Percentiles rank a stretch among this genome's conserved stretches.
phyloP scores from a whole-genome alignment of 2,797 vertebrate species.

The Sylvia borin region DNA sequence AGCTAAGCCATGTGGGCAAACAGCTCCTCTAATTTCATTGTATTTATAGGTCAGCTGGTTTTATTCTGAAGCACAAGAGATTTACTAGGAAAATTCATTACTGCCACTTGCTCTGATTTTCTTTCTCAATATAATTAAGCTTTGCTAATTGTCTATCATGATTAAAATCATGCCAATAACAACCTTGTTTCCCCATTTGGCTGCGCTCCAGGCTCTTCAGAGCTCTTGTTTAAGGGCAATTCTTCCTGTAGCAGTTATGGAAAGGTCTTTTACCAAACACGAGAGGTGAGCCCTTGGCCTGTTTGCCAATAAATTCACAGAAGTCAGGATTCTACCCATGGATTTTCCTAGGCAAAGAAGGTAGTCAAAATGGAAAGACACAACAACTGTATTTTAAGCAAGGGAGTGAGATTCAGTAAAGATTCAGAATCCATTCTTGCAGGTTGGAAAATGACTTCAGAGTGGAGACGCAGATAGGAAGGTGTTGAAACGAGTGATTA shows the following conservation, averaged over 20 bases:
- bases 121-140: conserved; percentile 79
- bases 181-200: conserved; percentile 76
- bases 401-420: not conserved
- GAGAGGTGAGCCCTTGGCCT: not conserved
- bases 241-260: conserved; percentile 62
- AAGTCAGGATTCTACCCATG: not conserved
- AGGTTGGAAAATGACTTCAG: not conserved
- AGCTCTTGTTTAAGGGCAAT: conserved; percentile 71
- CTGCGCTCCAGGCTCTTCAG: conserved; percentile 72
- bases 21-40: conserved; percentile 65
- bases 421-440: not conserved
- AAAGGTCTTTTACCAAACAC: conserved; percentile 51
- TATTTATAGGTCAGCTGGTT: conserved; percentile 78
- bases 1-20: conserved; percentile 57
- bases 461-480: not conserved
- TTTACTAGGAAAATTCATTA: conserved; percentile 78
- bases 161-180: conserved; percentile 82
- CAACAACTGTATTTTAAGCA: not conserved
- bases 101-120: conserved; percentile 75
- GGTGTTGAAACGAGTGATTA: conserved; percentile 40
- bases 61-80: conserved; percentile 75
- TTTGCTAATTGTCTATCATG: conserved; percentile 82
- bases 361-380: not conserved
- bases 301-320: not conserved
- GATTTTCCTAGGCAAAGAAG: not conserved